A percentile compares a stretch with the other conserved stretches of the same genome.
phyloP scores from a whole-genome alignment of 2,888 invertebrate species.

The Mythimna pallens region DNA sequence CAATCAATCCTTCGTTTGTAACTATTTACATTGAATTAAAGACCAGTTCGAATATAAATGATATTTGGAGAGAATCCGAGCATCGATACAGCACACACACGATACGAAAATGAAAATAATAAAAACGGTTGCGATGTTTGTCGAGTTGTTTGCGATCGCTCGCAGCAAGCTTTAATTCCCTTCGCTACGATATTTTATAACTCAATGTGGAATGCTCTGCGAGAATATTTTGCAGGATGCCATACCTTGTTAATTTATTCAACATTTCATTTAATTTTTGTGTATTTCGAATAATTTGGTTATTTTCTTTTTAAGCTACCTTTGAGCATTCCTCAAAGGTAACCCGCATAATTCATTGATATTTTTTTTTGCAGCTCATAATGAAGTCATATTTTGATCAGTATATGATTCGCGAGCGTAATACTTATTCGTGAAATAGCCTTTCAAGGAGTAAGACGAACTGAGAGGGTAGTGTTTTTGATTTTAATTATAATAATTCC shows the following conservation, averaged over 20 bases:
- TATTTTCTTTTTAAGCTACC: not conserved
- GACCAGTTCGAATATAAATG: slow-evolving; percentile 2
- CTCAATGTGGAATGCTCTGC: not conserved
- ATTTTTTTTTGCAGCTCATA: too few species aligned
- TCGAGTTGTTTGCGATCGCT: slow-evolving; percentile 14
- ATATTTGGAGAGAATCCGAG: slow-evolving; percentile 10
- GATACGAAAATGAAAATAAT: slow-evolving; percentile 11
- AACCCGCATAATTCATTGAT: too few species aligned
- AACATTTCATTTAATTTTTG: not conserved
- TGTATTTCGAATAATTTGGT: not conserved
- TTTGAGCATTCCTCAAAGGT: too few species aligned
- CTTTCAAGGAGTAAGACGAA: too few species aligned
- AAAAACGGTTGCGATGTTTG: slow-evolving; percentile 27
- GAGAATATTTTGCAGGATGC: slow-evolving; percentile 11
- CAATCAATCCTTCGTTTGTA: slow-evolving; percentile 1
- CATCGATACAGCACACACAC: slow-evolving; percentile 3
- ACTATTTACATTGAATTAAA: not conserved
- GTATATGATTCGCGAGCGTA: too few species aligned
- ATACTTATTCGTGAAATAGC: too few species aligned
- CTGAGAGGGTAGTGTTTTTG: too few species aligned
- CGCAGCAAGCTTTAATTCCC: slow-evolving; percentile 18
- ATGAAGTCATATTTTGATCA: too few species aligned
- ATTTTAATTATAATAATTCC: too few species aligned
- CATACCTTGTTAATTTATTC: not conserved
- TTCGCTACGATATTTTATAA: slow-evolving; percentile 11